phyloP scores from a whole-genome alignment of 2,113 vertebrate genomes.

The Brevimyrus niger region DNA sequence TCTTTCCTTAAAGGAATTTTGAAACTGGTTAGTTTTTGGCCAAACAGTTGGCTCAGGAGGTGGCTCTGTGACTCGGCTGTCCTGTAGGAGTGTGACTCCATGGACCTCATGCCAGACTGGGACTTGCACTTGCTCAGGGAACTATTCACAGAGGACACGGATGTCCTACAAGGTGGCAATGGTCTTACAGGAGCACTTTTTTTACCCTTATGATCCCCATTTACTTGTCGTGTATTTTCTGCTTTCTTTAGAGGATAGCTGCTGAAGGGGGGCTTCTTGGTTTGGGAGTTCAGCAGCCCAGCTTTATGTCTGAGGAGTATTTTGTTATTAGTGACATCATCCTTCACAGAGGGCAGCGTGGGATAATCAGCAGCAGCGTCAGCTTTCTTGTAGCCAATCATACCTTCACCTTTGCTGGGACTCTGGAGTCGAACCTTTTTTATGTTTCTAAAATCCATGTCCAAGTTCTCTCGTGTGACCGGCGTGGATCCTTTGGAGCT shows the following conservation, averaged over 20 bases:
- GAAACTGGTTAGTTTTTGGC: constrained; percentile 94
- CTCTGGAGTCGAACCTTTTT: constrained; percentile 57
- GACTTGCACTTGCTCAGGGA: constrained; percentile 62
- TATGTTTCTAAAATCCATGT: constrained; percentile 61
- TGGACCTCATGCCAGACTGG: constrained; percentile 59
- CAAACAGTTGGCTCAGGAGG: constrained; percentile 94
- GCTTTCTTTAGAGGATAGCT: constrained; percentile 64
- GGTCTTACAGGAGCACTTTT: constrained; percentile 65
- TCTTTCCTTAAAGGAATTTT: constrained; percentile 96
- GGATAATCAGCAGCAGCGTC: constrained; percentile 62
- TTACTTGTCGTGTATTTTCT: constrained; percentile 56
- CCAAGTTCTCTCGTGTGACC: constrained; percentile 69
- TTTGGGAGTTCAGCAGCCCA: constrained; percentile 52
- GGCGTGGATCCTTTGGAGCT: constrained; percentile 53
- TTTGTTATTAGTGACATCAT: constrained; percentile 68
- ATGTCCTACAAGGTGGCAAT: constrained; percentile 66
- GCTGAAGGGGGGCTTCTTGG: constrained; percentile 60
- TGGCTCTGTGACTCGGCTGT: constrained; percentile 90
- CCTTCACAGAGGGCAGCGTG: constrained; percentile 65
- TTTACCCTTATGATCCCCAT: constrained; percentile 66
- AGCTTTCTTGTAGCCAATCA: constrained; percentile 46
- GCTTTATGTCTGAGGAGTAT: constrained; percentile 59
- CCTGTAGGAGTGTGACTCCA: constrained; percentile 64
- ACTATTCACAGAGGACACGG: constrained; percentile 57
- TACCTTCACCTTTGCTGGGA: constrained; percentile 51